Evolutionary conservation across 2,797 vertebrate species (phyloP).

Genomic region (Pygocentrus nattereri): DNA sequence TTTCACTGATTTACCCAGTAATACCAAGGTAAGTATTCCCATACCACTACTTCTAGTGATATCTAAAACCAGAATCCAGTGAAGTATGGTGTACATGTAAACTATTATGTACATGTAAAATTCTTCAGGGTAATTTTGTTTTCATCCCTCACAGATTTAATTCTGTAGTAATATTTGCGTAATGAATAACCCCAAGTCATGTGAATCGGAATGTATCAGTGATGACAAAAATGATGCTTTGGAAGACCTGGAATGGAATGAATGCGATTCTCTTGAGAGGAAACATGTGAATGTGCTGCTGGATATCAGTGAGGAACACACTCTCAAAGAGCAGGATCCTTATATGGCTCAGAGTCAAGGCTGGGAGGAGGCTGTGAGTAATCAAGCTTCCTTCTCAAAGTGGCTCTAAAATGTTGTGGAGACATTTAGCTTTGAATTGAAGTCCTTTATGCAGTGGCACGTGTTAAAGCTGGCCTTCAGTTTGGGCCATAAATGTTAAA

Average conservation of each 20-base stretch:
- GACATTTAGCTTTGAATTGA: too few species aligned
- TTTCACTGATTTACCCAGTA: not conserved
- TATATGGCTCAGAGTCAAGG: slow-evolving; percentile 69
- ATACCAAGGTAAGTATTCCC: not conserved
- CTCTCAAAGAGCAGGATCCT: slow-evolving; percentile 69
- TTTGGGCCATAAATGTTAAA: too few species aligned
- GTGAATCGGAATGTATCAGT: slow-evolving; percentile 19
- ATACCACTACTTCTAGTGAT: not conserved
- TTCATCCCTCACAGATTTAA: slow-evolving; percentile 13
- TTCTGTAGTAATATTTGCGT: slow-evolving; percentile 1
- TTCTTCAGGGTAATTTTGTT: not conserved
- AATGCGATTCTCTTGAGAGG: slow-evolving; percentile 61
- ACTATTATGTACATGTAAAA: not conserved
- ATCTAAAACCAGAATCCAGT: not conserved
- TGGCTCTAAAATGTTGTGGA: not conserved
- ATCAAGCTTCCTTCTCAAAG: not conserved
- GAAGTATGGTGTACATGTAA: too few species aligned
- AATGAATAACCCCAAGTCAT: slow-evolving; percentile 57
- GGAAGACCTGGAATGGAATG: slow-evolving; percentile 51
- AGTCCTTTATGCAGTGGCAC: too few species aligned
- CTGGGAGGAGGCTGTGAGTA: slow-evolving; percentile 88
- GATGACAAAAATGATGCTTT: slow-evolving; percentile 43
- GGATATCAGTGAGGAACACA: slow-evolving; percentile 77
- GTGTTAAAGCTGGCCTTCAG: too few species aligned
- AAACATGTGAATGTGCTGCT: slow-evolving; percentile 75